Percentiles rank a stretch among this genome's conserved stretches.
Evolutionary conservation across 2,113 vertebrate genomes (phyloP).

Genomic region (Eublepharis macularius): DNA sequence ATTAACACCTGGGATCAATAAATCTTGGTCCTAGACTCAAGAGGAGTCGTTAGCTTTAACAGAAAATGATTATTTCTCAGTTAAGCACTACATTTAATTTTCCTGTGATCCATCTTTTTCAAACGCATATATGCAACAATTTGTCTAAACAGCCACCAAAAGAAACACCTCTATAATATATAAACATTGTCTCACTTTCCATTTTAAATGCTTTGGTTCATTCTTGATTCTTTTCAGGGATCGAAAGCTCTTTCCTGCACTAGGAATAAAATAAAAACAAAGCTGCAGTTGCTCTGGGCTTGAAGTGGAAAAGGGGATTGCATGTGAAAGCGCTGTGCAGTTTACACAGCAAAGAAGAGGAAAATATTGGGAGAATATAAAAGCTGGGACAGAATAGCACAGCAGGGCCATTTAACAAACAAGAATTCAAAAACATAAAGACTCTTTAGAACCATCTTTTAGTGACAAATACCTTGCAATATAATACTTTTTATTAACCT

Average conservation of each 20-base stretch:
- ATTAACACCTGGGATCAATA: conserved; percentile 70
- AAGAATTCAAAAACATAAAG: too few relatives aligned
- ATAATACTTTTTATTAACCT: too few relatives aligned
- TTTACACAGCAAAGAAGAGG: neutral
- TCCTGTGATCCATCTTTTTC: conserved; percentile 67
- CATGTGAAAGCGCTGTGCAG: neutral
- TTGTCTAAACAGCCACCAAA: conserved; percentile 7
- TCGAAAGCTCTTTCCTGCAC: neutral
- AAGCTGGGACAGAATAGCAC: too few relatives aligned
- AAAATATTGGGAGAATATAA: neutral
- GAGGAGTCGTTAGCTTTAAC: conserved; percentile 74
- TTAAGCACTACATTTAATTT: conserved; percentile 71
- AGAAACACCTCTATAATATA: conserved; percentile 2
- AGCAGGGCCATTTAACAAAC: too few relatives aligned
- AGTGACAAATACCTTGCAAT: too few relatives aligned
- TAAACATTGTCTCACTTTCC: neutral
- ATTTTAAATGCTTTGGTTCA: neutral
- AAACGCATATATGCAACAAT: neutral
- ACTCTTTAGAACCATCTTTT: too few relatives aligned
- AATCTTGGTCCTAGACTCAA: conserved; percentile 68
- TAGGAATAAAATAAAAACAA: neutral
- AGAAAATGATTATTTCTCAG: conserved; percentile 76
- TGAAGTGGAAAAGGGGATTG: neutral
- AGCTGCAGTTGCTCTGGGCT: neutral
- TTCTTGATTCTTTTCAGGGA: fast-evolving